Evolutionary conservation across 2,113 vertebrate species (phyloP), one percentile per base, ranked within the genome.

Genomic region (Cnemophilus loriae): DNA sequence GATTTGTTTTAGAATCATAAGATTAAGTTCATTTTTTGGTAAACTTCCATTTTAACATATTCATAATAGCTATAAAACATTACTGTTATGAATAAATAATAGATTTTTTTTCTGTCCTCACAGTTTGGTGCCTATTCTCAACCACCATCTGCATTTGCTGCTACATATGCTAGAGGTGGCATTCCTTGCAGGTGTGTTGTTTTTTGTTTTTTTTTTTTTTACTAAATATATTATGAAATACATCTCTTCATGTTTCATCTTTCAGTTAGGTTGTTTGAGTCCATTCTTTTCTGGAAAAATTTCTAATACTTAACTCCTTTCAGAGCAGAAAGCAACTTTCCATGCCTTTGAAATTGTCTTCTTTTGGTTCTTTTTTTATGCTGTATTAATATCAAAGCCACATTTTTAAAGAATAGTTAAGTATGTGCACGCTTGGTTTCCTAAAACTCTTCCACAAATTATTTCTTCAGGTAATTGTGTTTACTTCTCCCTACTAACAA

Each of bases 151-250:
- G 88, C 98, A 8, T 98, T 98, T 90, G 97, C 98, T 70, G 97
- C 98, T 67, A 88, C 97, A 70, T 98, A 98, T 11, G 97, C 98
- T 71, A 98, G 98, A 97, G 98, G 98, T 82, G 98, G 97, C 37
- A 97, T 98, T 96, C 98, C 98, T 0, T 98, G 98, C 98, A 98
- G 98, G 98, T 98, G 92, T 64, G 87, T 95, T 61, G 26, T 8
- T 60, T 49, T 46, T 50, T 2, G 61, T 49, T 46, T 50, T 2
- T 33, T 87, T 71, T 6, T 35, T n/a, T 59, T 80, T 73, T 70
- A 32, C 3, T 50, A 63, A 74, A 27, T 84, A 21, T 50, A 33
- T 53, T 84, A 67, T 67, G 35, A 81, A 93, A 87, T 59, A 33
- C 37, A 56, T 77, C 65, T 94, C 23, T 78, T 65, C 6, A 7